Base-by-base conservation (phyloP, 2,888 invertebrate species). In the Mimas tiliae region DNA sequence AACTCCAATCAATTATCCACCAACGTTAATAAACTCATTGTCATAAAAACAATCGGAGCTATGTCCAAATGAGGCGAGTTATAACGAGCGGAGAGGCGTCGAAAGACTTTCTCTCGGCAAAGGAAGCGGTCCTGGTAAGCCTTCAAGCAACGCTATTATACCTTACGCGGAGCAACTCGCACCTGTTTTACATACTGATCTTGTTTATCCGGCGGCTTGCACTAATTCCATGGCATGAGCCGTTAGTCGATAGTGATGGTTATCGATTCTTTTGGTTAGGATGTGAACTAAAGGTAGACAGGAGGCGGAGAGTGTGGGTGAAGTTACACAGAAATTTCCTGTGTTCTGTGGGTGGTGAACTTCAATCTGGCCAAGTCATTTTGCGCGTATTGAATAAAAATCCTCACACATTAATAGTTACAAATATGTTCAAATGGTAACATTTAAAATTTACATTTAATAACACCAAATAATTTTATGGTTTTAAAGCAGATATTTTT, bases 141-240 rank as follows among this genome's bases (percentile, higher is more conserved):
- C 80, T 82, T 74, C 75, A 69, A 78, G 74, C 75, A 73, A 76
- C 74, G 74, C 82, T 83, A 88, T 90, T 89, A 89, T 73, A 78
- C 88, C 90, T 82, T 88, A 87, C 84, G 80, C 74, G 85, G 85
- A 67, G 65, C 72, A 74, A 79, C 80, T 85, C 82, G 86, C 87
- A 87, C 88, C 88, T 90, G 83, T 79, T 93, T 92, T 88, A 90
- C 91, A 91, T 90, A 90, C 88, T 85, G 84, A 89, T 88, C 90
- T 88, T 81, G 86, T 83, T 80, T 80, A 78, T 85, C 84, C 84
- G 77, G 76, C 74, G 72, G 74, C 79, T 76, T 88, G 91, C 85
- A 89, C 91, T 88, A 88, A 91, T 92, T 92, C 88, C 70, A 63
- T 89, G 89, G 72, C 90, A 86, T 84, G 90, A 74, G 78, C 73